A percentile compares a stretch with the other conserved stretches of the same genome.
These are phyloP conservation scores for Tromatobia lineatoria DNA, from an alignment of 2,888 invertebrate genomes.

Conservation along the genomic window DNA sequence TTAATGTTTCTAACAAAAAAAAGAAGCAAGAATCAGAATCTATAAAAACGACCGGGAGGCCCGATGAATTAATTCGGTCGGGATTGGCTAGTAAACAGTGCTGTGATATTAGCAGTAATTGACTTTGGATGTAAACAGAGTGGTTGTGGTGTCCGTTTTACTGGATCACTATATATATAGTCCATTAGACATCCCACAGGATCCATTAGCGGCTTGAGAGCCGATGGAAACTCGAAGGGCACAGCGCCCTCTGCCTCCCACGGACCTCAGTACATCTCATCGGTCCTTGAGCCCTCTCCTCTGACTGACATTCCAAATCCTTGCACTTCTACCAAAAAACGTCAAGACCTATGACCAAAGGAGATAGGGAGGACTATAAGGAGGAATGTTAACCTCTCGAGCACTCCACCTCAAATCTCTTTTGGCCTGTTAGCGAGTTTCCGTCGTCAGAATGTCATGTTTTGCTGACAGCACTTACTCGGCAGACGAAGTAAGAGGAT, in stretches of 20 bases:
- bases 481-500: conserved; percentile 63
- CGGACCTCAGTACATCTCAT: conserved; percentile 17
- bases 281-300: conserved; percentile 54
- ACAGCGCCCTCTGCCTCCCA: background rate
- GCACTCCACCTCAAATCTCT: conserved; percentile 38
- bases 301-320: conserved; percentile 22
- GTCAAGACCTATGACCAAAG: conserved; percentile 61
- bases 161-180: conserved; percentile 50
- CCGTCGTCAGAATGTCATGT: conserved; percentile 1
- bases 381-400: conserved; percentile 20
- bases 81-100: background rate
- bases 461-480: conserved; percentile 36
- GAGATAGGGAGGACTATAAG: conserved; percentile 4
- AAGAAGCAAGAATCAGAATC: no score
- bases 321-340: conserved; percentile 55
- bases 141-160: conserved; percentile 9
- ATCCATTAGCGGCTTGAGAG: conserved; percentile 73
- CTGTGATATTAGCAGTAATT: conserved; percentile 69
- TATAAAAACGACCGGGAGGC: background rate
- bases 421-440: background rate
- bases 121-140: conserved; percentile 74
- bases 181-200: conserved; percentile 78
- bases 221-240: conserved; percentile 7
- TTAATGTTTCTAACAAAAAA: no score
- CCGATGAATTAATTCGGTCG: background rate